Evolutionary conservation across 2,888 invertebrate species (phyloP), one percentile per base, ranked within the genome.

Genomic region (Drosophila fulvimacula): DNA sequence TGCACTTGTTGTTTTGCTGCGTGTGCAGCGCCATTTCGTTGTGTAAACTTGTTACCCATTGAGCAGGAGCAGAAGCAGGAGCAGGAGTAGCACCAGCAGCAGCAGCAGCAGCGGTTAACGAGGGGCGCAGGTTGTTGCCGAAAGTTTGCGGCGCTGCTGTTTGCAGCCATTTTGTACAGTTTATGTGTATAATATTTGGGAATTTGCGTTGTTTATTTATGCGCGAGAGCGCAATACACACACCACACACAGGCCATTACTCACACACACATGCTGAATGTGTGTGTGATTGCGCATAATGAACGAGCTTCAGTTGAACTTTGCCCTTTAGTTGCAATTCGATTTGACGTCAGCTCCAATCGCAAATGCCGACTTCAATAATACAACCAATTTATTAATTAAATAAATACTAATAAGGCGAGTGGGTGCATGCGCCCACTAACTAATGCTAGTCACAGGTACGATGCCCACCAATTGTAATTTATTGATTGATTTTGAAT

Each of bases 121-220:
- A 49, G 21, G 4, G 21, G 13, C 15, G 17, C 24, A 52, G 32
- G 27, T 48, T 30, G 76, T 39, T 69, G 56, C 36, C 34, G 64
- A 84, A 82, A 88, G 69, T 85, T 84, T 76, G 46, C 48, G 44
- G 68, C 11, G 51, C 70, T 57, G 64, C 67, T 66, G 74, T 52
- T 55, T 77, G 83, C 75, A 73, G 78, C 81, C 78, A 79, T 86
- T 83, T 80, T 73, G 83, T 78, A 82, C 69, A 83, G 81, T 84
- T 82, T 74, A 77, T 87, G 76, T 85, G 73, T 73, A 87, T 85
- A 79, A 84, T 84, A 84, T 82, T 84, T 84, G 82, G 79, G 79
- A 87, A 84, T 87, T 81, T 84, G 76, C 56, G 69, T 77, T 86
- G 86, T 83, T 83, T 86, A 86, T 83, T 86, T 83, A 83, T 83